Evolutionary conservation across 2,113 vertebrate species (phyloP), one percentile per base, ranked within the genome.

Genomic region (Stigmatopora nigra): DNA sequence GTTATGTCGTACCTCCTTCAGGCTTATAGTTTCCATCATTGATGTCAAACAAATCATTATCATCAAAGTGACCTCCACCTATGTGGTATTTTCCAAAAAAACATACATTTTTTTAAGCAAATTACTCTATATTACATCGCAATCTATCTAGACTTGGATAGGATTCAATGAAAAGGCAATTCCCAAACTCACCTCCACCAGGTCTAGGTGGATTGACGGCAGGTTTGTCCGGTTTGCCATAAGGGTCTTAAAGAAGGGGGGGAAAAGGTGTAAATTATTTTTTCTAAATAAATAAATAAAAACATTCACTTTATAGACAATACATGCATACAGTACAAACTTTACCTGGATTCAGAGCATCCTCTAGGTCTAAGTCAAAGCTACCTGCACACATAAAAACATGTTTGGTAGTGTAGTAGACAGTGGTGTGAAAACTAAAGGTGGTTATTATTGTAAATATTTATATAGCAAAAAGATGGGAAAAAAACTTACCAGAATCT

Each of bases 31-130:
- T 77, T 7, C 53, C 79, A 0, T 2, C 25, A 2, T 2, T 8
- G 0, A 78, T 0, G 0, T 53, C 59, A 0, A 6, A 0, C 49
- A 92, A 78, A 71, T 89, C 90, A 0, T 8, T 4, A 72, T 90
- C 86, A 2, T 0, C 56, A 0, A 92, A 80, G 1, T 0, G 4
- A 56, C 73, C 81, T 9, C 73, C 84, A 22, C 81, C 90, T 90
- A 52, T 1, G 68, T 55, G 22, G 73, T 46, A 70, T 4, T 0
- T 31, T 11, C 63, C 1, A 45, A 38, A 0, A 0, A 4, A 22
- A 17, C 19, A 61, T 0, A 48, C 3, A 48, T 14, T 53, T 13
- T 8, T 31, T 22, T 15, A 56, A 22, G n/a, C 35, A 38, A 38
- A n/a, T 2, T 38, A 38, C 38, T 41, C 1, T 41, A 41, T 41